A percentile compares a stretch with the other conserved stretches of the same genome.
Conservation (phyloP, 2,797 vertebrate species). For the Siniperca obscura region DNA sequence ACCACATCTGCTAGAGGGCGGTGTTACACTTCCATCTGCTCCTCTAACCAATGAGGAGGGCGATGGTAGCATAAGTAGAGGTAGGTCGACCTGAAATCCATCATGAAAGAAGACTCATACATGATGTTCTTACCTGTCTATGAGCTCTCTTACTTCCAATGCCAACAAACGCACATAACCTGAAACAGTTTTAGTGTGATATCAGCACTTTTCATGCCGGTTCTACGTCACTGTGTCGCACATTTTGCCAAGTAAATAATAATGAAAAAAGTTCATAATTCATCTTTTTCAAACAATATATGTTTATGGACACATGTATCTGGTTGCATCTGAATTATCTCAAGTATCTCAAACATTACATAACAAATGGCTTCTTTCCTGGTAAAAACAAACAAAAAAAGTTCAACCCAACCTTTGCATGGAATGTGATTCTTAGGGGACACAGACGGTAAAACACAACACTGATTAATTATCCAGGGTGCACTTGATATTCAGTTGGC, state of each 20-base stretch:
- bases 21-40: slow-evolving; percentile 33
- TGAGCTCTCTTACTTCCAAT: slow-evolving; percentile 8
- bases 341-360: slow-evolving; percentile 1
- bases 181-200: not conserved
- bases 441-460: slow-evolving; percentile 3
- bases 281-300: not conserved
- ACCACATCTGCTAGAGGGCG: slow-evolving; percentile 57
- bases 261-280: not conserved
- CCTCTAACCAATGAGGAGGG: slow-evolving; percentile 20
- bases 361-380: slow-evolving; percentile 7
- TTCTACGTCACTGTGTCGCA: not conserved
- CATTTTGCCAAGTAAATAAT: not conserved
- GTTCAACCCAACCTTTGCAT: slow-evolving; percentile 3
- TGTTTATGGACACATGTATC: not conserved
- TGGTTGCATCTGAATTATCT: not conserved
- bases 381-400: slow-evolving; percentile 2
- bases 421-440: slow-evolving; percentile 35
- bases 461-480: slow-evolving; percentile 32
- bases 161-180: slow-evolving; percentile 6
- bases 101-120: slow-evolving; percentile 27
- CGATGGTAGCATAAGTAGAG: slow-evolving; percentile 27
- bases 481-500: slow-evolving; percentile 38
- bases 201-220: not conserved
- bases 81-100: slow-evolving; percentile 13
- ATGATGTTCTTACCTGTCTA: slow-evolving; percentile 13